These are phyloP conservation scores for Lagopus muta DNA, from an alignment of 2,113 vertebrate genomes.

Conservation along the genomic window DNA sequence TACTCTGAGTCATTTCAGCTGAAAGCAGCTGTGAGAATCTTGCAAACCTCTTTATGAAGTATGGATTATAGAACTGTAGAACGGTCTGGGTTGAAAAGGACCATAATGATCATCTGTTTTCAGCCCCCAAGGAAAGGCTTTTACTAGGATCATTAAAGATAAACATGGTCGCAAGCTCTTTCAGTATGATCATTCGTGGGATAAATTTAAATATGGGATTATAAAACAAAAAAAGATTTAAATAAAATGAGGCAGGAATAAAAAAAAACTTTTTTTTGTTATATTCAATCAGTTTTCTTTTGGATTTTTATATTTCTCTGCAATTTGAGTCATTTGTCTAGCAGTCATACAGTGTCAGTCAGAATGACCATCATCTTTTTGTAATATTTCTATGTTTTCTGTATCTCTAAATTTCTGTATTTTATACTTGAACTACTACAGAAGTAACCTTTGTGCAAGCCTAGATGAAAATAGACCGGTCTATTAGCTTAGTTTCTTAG, in stretches of 20 bases:
- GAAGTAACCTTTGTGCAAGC: not conserved
- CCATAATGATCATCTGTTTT: no score
- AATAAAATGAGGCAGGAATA: not conserved
- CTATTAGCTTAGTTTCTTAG: not conserved
- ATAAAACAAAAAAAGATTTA: not conserved
- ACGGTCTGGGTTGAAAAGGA: no score
- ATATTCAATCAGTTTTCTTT: not conserved
- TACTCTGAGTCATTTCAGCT: not conserved
- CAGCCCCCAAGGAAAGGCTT: not conserved
- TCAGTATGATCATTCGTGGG: not conserved
- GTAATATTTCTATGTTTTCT: not conserved
- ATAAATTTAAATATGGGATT: not conserved
- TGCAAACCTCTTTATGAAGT: not conserved
- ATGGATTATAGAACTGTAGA: not conserved
- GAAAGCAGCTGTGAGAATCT: not conserved
- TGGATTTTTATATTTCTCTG: not conserved
- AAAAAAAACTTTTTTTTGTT: not conserved
- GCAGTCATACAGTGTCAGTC: not conserved
- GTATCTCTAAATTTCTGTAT: fast-evolving
- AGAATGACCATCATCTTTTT: not conserved
- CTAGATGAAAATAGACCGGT: not conserved
- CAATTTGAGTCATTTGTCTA: not conserved
- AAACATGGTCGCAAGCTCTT: not conserved
- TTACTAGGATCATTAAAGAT: not conserved
- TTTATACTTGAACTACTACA: not conserved